Conservation (phyloP, 2,888 invertebrate species). For the Xestia c-nigrum region DNA sequence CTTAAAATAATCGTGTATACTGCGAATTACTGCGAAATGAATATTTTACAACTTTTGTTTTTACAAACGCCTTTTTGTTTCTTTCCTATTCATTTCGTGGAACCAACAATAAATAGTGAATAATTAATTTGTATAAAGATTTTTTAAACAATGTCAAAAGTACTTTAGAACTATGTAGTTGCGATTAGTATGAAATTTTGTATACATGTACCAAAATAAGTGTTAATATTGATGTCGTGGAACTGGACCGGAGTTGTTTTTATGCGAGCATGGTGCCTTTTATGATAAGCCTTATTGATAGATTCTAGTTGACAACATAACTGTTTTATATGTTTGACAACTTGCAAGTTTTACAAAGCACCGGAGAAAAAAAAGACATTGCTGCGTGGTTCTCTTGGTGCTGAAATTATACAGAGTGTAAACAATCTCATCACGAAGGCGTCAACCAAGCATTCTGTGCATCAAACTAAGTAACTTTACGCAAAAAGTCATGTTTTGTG, state of each 20-base stretch:
- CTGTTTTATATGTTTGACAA: slow-evolving; percentile 21
- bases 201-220: slow-evolving; percentile 49
- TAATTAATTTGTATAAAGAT: slow-evolving; percentile 43
- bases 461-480: too few species aligned
- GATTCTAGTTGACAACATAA: slow-evolving; percentile 13
- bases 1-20: slow-evolving; percentile 12
- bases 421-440: too few species aligned
- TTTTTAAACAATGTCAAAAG: slow-evolving; percentile 46
- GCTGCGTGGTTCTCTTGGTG: neutral
- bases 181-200: slow-evolving; percentile 43
- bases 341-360: slow-evolving; percentile 8
- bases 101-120: slow-evolving; percentile 45
- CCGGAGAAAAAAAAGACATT: neutral
- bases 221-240: slow-evolving; percentile 54
- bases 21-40: slow-evolving; percentile 37
- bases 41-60: neutral
- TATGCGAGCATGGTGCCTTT: slow-evolving; percentile 65
- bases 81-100: slow-evolving; percentile 27
- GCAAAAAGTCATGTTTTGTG: too few species aligned
- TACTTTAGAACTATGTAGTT: slow-evolving; percentile 34
- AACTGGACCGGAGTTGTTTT: slow-evolving; percentile 47
- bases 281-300: slow-evolving; percentile 62
- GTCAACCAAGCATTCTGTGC: too few species aligned
- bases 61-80: neutral
- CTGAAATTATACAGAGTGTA: neutral